Conservation (phyloP, 2,888 invertebrate genomes). For the Noctua janthina region DNA sequence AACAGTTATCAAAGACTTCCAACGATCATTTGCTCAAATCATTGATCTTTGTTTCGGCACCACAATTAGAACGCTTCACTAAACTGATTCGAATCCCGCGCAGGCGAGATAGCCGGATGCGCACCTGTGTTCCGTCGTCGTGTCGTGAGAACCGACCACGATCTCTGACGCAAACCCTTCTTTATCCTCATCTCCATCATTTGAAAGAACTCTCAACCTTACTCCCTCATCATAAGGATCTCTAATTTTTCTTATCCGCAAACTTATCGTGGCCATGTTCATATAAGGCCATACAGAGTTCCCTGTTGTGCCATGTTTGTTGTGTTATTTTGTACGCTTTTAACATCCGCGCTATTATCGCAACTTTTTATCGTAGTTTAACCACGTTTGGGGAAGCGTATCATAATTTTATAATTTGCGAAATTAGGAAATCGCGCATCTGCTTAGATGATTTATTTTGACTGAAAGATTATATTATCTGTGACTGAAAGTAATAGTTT, state of each 20-base stretch:
- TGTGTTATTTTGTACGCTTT: slow-evolving; percentile 88
- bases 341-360: slow-evolving; percentile 87
- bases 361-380: slow-evolving; percentile 82
- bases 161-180: slow-evolving; percentile 73
- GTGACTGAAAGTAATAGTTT: neutral
- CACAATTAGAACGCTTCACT: slow-evolving; percentile 81
- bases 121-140: slow-evolving; percentile 83
- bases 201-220: slow-evolving; percentile 61
- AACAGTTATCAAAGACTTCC: slow-evolving; percentile 21
- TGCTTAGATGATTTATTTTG: neutral
- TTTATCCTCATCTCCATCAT: slow-evolving; percentile 59
- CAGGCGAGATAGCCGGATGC: slow-evolving; percentile 87
- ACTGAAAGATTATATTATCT: neutral
- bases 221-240: slow-evolving; percentile 37
- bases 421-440: neutral
- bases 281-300: slow-evolving; percentile 80
- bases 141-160: slow-evolving; percentile 85
- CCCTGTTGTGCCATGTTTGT: slow-evolving; percentile 81
- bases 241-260: slow-evolving; percentile 35
- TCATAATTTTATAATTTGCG: slow-evolving; percentile 10
- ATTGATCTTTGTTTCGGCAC: slow-evolving; percentile 74
- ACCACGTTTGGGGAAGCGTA: slow-evolving; percentile 67
- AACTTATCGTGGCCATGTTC: slow-evolving; percentile 64
- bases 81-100: slow-evolving; percentile 81
- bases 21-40: slow-evolving; percentile 55